Evolutionary conservation across 1,140 invertebrate genomes (phyloP).

Genomic region (Eupeodes corollae): DNA sequence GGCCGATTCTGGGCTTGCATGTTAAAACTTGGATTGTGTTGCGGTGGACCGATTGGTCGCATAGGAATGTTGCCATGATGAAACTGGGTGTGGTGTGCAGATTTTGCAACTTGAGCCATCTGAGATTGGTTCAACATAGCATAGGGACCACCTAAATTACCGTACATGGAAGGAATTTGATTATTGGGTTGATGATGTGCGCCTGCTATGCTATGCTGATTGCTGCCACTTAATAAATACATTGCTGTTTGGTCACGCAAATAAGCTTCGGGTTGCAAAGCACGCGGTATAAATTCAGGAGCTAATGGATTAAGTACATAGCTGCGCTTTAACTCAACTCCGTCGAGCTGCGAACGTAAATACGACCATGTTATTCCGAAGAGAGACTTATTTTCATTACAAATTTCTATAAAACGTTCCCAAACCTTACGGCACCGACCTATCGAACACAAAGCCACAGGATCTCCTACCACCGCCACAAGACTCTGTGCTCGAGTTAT

Average conservation of each 20-base stretch:
- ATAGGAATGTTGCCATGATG: conserved; percentile 8
- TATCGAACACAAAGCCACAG: conserved; percentile 70
- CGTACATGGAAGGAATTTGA: conserved; percentile 13
- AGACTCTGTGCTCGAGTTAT: conserved; percentile 76
- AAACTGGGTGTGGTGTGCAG: conserved; percentile 6
- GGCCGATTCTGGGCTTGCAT: too few species aligned
- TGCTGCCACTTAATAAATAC: conserved; percentile 14
- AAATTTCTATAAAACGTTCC: conserved; percentile 68
- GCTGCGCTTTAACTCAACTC: conserved; percentile 59
- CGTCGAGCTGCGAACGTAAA: conserved; percentile 56
- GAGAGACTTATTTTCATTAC: conserved; percentile 61
- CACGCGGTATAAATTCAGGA: conserved; percentile 63
- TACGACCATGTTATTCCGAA: conserved; percentile 61
- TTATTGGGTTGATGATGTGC: conserved; percentile 15
- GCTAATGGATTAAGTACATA: conserved; percentile 73
- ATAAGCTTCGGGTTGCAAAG: conserved; percentile 40
- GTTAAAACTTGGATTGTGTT: conserved; percentile 5
- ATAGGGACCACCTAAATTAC: conserved; percentile 21
- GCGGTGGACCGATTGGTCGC: conserved; percentile 4
- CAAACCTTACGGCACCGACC: conserved; percentile 76
- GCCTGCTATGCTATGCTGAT: conserved; percentile 11
- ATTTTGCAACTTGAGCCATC: conserved; percentile 9
- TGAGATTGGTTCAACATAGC: conserved; percentile 17
- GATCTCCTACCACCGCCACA: conserved; percentile 81
- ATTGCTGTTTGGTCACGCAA: conserved; percentile 30